These are phyloP conservation scores for Minunthozetes semirufus DNA, from an alignment of 2,888 invertebrate species.

Conservation along the genomic window DNA sequence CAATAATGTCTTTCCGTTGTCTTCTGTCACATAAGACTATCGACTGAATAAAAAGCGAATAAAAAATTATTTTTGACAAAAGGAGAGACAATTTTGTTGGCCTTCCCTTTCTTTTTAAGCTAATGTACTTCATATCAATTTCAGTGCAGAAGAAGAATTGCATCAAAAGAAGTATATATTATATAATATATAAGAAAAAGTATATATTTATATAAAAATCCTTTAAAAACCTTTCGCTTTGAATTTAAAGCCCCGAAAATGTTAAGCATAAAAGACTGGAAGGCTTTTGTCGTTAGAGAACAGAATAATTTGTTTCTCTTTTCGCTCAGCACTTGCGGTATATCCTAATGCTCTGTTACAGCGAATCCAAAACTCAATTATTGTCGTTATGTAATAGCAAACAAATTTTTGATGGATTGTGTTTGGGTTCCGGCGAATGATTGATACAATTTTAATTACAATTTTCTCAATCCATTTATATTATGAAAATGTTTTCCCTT, in stretches of 20 bases:
- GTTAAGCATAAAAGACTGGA: neutral
- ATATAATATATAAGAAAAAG: neutral
- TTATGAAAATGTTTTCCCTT: neutral
- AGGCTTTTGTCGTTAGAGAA: constrained; percentile 2
- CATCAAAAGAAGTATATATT: neutral
- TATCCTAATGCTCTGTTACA: no score
- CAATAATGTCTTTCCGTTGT: neutral
- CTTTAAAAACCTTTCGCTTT: neutral
- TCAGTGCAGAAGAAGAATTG: neutral
- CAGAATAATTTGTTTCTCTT: neutral
- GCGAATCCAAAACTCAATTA: constrained; percentile 4
- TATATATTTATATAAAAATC: neutral
- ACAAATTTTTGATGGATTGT: constrained; percentile 22
- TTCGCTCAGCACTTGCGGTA: no score
- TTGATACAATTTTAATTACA: constrained; percentile 30
- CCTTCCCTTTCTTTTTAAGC: neutral
- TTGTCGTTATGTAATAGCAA: neutral
- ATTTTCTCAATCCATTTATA: neutral
- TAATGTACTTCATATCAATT: constrained; percentile 12
- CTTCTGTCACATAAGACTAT: neutral
- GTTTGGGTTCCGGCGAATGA: constrained; percentile 21
- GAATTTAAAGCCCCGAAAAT: neutral
- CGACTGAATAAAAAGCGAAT: neutral
- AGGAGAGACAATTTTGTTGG: neutral
- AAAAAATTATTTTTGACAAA: constrained; percentile 7